phyloP scores from a whole-genome alignment of 2,797 vertebrate genomes.

The Okamejei kenojei region DNA sequence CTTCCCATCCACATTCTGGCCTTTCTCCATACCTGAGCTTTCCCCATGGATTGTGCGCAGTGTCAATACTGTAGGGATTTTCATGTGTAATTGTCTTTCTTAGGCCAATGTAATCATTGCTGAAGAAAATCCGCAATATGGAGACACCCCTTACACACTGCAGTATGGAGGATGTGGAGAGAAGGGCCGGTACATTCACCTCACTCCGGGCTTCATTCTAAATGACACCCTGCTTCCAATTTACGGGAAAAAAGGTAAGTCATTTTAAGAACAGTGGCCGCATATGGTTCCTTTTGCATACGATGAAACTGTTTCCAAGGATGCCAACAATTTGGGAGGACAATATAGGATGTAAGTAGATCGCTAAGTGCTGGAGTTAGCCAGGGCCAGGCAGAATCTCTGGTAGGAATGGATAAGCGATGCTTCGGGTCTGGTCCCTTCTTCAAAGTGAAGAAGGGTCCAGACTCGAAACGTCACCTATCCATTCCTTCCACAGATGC shows the following conservation, averaged over 20 bases:
- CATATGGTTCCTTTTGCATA: not conserved
- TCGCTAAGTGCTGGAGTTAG: too few relatives aligned
- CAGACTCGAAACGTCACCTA: too few relatives aligned
- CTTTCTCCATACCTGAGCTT: too few relatives aligned
- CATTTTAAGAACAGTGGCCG: not conserved
- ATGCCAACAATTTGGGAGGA: not conserved
- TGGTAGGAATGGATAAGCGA: too few relatives aligned
- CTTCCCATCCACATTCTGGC: too few relatives aligned
- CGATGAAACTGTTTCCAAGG: not conserved
- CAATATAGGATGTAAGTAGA: not conserved
- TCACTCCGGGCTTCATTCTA: conserved; percentile 54
- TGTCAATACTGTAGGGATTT: too few relatives aligned
- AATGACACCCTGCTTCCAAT: conserved; percentile 42
- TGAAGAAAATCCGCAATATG: conserved; percentile 41
- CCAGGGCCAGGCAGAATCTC: too few relatives aligned
- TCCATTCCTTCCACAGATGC: too few relatives aligned
- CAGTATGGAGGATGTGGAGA: conserved; percentile 54
- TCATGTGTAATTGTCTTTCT: not conserved
- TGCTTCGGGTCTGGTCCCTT: too few relatives aligned
- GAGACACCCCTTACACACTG: conserved; percentile 54
- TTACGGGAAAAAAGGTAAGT: conserved; percentile 55
- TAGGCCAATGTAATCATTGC: conserved; percentile 56
- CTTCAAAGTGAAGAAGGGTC: too few relatives aligned
- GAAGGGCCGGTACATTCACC: conserved; percentile 53
- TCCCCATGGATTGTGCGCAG: too few relatives aligned